These are phyloP conservation scores for Sporophila hypoxantha DNA, from an alignment of 2,113 vertebrate genomes.

Conservation along the genomic window DNA sequence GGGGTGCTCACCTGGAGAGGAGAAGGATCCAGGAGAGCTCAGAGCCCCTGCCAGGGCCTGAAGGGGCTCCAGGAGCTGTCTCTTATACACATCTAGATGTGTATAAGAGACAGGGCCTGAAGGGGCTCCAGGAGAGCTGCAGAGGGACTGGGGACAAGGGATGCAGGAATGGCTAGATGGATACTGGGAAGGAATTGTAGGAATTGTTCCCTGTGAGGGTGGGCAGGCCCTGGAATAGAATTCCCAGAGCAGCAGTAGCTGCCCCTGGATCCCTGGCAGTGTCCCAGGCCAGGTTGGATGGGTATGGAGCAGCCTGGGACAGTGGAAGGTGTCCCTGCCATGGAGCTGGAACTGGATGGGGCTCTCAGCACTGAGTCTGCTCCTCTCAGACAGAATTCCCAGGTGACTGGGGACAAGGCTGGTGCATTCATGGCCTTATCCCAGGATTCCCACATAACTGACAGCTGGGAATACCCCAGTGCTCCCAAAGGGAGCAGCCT, in stretches of 20 bases:
- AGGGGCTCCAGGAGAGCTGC: neutral
- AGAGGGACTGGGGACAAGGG: neutral
- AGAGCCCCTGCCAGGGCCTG: neutral
- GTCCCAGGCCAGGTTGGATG: neutral
- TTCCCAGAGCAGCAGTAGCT: neutral
- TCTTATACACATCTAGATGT: too few species aligned
- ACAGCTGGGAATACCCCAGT: neutral
- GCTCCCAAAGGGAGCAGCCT: neutral
- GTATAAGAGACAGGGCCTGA: neutral
- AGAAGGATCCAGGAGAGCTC: neutral
- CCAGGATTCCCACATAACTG: fast-evolving
- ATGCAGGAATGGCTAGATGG: neutral
- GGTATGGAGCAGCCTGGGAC: fast-evolving
- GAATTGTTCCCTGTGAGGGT: neutral
- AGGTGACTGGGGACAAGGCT: neutral
- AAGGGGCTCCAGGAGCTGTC: neutral
- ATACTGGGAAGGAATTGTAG: neutral
- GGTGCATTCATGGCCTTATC: neutral
- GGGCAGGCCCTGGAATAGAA: fast-evolving
- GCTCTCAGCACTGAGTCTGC: fast-evolving
- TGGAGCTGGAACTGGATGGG: neutral
- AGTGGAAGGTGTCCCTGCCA: neutral
- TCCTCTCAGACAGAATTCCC: neutral
- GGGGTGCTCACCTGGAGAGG: neutral
- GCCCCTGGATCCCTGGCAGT: neutral